Conservation (phyloP, 2,113 vertebrate genomes). For the Arenaria interpres region DNA sequence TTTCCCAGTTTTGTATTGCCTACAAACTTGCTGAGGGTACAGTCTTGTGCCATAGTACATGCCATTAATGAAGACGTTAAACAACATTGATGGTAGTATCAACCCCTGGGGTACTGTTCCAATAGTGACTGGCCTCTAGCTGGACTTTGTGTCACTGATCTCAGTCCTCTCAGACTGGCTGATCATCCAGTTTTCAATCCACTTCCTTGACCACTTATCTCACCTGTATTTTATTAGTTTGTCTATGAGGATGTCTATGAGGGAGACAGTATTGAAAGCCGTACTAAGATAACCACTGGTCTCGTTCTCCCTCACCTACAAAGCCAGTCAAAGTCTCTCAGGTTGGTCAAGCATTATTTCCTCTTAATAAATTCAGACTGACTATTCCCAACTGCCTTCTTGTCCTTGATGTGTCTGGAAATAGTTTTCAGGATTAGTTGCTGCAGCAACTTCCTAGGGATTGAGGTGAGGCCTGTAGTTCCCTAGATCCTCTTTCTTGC, state of each 20-base stretch:
- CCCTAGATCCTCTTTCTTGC: background rate
- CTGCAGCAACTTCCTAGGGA: background rate
- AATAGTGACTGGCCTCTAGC: background rate
- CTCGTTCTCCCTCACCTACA: fast-evolving
- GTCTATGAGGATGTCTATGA: background rate
- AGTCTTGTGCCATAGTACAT: background rate
- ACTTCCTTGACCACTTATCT: background rate
- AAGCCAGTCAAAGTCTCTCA: background rate
- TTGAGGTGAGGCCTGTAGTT: background rate
- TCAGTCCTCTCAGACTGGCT: background rate
- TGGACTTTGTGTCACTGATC: background rate
- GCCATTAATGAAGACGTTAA: background rate
- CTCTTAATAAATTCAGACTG: background rate
- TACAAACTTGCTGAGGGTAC: background rate
- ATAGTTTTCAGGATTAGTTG: background rate
- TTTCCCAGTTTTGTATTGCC: background rate
- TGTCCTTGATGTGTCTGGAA: background rate
- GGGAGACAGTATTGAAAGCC: background rate
- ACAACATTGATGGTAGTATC: background rate
- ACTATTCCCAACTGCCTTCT: background rate
- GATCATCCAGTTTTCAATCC: background rate
- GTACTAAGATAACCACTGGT: background rate
- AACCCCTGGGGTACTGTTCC: background rate
- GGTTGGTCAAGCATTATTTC: background rate
- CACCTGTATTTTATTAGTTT: background rate